Evolutionary conservation across 1,140 invertebrate genomes (phyloP).

Genomic region (Drosophila arawakana): DNA sequence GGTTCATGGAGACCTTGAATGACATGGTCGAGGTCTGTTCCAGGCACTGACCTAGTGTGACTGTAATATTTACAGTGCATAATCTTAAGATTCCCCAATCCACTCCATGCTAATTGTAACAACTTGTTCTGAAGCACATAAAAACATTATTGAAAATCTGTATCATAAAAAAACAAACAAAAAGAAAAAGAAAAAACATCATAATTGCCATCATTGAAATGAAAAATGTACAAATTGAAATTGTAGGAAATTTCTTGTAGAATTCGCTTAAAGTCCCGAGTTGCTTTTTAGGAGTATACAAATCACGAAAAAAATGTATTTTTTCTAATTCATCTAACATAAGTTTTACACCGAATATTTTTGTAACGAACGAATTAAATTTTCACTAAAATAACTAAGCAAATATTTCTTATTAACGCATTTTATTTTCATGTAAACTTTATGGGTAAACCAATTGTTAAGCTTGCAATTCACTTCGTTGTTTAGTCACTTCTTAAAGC

Average conservation of each 20-base stretch:
- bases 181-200: constrained; percentile 41
- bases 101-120: constrained; percentile 55
- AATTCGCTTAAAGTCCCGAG: constrained; percentile 45
- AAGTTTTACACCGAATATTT: constrained; percentile 62
- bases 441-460: constrained; percentile 17
- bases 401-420: too few relatives aligned
- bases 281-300: constrained; percentile 28
- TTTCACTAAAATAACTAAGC: constrained; percentile 30
- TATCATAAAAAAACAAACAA: constrained; percentile 29
- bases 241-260: constrained; percentile 32
- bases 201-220: constrained; percentile 75
- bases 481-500: constrained; percentile 6
- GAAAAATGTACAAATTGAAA: constrained; percentile 67
- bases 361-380: constrained; percentile 44
- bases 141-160: constrained; percentile 12
- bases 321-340: constrained; percentile 70
- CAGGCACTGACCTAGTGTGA: constrained; percentile 36
- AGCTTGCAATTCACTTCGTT: not conserved
- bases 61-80: constrained; percentile 78
- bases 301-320: constrained; percentile 44
- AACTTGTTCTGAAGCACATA: constrained; percentile 45
- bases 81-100: constrained; percentile 49
- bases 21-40: constrained; percentile 48
- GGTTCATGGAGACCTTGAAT: constrained; percentile 76
- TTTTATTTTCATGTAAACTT: not conserved